Percentiles rank a stretch among this genome's conserved stretches.
Evolutionary conservation across 2,113 vertebrate species (phyloP).

Genomic region (Sterna hirundo): DNA sequence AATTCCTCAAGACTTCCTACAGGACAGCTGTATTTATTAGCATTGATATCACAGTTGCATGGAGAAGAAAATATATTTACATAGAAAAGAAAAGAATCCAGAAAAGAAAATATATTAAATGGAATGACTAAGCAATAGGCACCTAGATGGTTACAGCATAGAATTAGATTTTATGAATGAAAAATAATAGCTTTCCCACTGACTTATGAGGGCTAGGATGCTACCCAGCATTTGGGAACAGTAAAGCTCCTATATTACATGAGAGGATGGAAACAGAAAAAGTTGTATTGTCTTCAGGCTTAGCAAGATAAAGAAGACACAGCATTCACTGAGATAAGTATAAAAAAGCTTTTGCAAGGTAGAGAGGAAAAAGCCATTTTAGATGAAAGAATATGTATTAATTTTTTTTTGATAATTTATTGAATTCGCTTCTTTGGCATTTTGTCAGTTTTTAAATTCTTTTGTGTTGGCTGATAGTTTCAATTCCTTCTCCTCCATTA

Average conservation of each 20-base stretch:
- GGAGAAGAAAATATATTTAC: neutral
- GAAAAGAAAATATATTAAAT: neutral
- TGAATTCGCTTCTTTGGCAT: neutral
- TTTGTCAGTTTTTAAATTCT: neutral
- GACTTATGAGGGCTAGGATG: fast-evolving
- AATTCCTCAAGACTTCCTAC: neutral
- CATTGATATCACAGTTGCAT: neutral
- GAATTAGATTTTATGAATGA: neutral
- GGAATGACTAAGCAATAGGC: neutral
- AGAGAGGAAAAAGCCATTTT: neutral
- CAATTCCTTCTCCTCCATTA: neutral
- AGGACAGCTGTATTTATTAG: neutral
- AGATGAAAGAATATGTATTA: neutral
- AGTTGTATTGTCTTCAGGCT: neutral
- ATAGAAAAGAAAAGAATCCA: neutral
- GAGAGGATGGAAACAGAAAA: neutral
- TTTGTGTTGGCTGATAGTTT: neutral
- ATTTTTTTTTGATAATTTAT: neutral
- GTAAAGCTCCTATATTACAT: neutral
- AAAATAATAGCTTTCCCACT: neutral
- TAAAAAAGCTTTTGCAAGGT: neutral
- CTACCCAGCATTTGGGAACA: neutral
- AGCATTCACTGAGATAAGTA: neutral
- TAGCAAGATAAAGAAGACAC: neutral
- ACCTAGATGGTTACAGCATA: neutral